Conservation (phyloP, 1,140 invertebrate species). For the Drosophila virilis region DNA sequence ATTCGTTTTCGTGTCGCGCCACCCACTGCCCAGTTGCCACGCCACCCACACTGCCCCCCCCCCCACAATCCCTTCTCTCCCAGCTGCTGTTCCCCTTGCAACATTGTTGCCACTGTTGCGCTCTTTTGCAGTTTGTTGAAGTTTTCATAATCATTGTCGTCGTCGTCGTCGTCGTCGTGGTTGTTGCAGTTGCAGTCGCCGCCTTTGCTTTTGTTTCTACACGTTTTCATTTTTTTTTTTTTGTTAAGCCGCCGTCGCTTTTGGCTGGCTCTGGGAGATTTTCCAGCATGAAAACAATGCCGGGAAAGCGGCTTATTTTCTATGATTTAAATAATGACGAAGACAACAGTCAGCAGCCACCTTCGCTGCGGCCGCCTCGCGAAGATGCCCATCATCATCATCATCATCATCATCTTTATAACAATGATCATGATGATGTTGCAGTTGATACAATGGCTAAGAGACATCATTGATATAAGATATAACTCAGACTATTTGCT, state of each 20-base stretch:
- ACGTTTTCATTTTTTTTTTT: constrained; percentile 48
- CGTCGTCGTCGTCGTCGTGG: constrained; percentile 36
- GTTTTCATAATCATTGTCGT: constrained; percentile 80
- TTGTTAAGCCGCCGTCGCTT: constrained; percentile 37
- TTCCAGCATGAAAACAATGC: constrained; percentile 77
- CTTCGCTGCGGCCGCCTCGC: constrained; percentile 32
- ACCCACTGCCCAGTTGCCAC: constrained; percentile 12
- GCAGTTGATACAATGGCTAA: constrained; percentile 8
- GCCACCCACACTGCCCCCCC: not conserved
- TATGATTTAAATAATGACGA: constrained; percentile 83
- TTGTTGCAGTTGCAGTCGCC: constrained; percentile 36
- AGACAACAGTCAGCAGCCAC: constrained; percentile 61
- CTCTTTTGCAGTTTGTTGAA: constrained; percentile 80
- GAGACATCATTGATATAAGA: constrained; percentile 48
- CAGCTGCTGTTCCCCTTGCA: not conserved
- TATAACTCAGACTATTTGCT: constrained; percentile 32
- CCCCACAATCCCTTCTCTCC: not conserved
- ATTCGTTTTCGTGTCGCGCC: constrained; percentile 78
- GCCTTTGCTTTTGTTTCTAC: constrained; percentile 75
- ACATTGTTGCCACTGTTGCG: constrained; percentile 69
- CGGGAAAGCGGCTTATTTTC: constrained; percentile 82
- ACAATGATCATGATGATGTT: constrained; percentile 12
- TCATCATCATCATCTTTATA: constrained; percentile 32
- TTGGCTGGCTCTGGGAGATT: constrained; percentile 60
- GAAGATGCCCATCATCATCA: constrained; percentile 26